These are phyloP conservation scores for Limnephilus auricula DNA, from an alignment of 2,888 invertebrate species.

Conservation along the genomic window DNA sequence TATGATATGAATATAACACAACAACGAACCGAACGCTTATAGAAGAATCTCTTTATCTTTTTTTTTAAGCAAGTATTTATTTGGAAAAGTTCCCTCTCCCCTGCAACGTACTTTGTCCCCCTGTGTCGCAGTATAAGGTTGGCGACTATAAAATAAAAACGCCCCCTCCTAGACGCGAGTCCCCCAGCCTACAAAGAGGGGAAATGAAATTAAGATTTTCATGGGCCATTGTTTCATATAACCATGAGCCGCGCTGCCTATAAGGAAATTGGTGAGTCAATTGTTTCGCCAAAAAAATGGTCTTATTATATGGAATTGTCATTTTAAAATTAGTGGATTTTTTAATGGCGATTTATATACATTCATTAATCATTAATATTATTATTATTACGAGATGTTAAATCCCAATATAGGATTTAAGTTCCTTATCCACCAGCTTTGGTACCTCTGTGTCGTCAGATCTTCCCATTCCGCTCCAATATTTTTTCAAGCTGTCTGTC, in stretches of 20 bases:
- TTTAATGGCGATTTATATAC: background rate
- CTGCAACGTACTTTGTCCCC: background rate
- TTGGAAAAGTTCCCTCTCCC: conserved; percentile 2
- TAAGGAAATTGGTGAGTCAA: conserved; percentile 4
- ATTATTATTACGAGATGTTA: too few species aligned
- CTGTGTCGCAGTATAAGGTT: background rate
- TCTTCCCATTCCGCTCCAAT: background rate
- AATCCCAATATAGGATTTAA: background rate
- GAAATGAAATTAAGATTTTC: conserved; percentile 44
- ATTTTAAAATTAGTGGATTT: background rate
- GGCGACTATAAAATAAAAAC: conserved; percentile 44
- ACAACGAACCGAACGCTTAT: background rate
- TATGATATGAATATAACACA: background rate
- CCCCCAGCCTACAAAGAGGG: conserved; percentile 17
- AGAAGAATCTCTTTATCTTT: background rate
- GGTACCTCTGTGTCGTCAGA: background rate
- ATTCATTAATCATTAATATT: background rate
- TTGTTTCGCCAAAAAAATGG: background rate
- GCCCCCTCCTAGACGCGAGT: conserved; percentile 17
- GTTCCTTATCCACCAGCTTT: background rate
- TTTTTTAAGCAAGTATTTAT: background rate
- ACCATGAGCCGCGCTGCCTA: background rate
- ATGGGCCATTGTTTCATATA: conserved; percentile 37
- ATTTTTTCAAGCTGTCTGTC: background rate
- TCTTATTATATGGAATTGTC: background rate